These are phyloP conservation scores for Euborellia annulipes DNA, from an alignment of 1,140 invertebrate species.

Conservation along the genomic window DNA sequence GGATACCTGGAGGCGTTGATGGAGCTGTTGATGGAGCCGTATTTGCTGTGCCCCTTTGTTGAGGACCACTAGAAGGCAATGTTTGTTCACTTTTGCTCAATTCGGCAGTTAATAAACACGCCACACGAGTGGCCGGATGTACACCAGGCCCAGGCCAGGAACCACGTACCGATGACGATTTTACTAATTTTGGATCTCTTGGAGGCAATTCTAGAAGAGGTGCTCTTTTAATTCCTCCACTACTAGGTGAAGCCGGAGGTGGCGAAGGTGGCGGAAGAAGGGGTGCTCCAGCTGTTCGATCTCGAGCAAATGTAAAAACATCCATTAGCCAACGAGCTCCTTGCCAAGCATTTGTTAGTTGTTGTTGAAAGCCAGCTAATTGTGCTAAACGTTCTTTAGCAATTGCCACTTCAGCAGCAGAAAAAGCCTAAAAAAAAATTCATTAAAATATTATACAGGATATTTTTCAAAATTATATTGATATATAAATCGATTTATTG, in stretches of 20 bases:
- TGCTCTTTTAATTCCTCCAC: too few relatives aligned
- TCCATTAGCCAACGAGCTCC: constrained; percentile 89
- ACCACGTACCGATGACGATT: constrained; percentile 56
- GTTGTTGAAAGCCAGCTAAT: constrained; percentile 64
- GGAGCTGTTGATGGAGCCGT: constrained; percentile 25
- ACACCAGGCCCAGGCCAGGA: constrained; percentile 70
- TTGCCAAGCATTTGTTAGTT: constrained; percentile 78
- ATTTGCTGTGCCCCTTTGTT: constrained; percentile 24
- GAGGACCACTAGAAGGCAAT: constrained; percentile 32
- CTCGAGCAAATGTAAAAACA: constrained; percentile 78
- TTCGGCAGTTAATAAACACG: constrained; percentile 42
- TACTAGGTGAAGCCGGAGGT: constrained; percentile 17
- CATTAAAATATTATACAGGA: too few relatives aligned
- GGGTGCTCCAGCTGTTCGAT: constrained; percentile 35
- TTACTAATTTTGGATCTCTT: constrained; percentile 53
- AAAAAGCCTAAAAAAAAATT: constrained; percentile 55
- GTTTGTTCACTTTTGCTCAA: constrained; percentile 66
- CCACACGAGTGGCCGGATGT: constrained; percentile 26
- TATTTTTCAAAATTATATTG: too few relatives aligned
- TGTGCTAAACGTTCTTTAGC: constrained; percentile 70
- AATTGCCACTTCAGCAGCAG: constrained; percentile 63
- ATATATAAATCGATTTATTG: not conserved
- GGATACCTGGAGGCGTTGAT: constrained; percentile 8
- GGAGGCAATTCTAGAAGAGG: constrained; percentile 48
- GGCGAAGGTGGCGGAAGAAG: constrained; percentile 45